phyloP scores from a whole-genome alignment of 2,113 vertebrate genomes.

The Leptodactylus fuscus region DNA sequence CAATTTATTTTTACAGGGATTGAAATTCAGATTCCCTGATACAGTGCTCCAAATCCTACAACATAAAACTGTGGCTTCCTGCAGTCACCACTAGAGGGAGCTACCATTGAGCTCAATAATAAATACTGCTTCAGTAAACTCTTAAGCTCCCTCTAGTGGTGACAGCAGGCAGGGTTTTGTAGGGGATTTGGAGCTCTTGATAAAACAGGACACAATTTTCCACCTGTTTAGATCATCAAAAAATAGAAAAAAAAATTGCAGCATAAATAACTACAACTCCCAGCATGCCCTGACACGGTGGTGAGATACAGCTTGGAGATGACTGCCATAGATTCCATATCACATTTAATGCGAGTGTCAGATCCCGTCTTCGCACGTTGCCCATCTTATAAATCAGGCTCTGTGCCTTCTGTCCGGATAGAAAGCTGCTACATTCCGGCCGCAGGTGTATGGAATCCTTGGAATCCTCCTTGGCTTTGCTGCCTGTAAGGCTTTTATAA shows the following conservation, averaged over 20 bases:
- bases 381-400: not conserved
- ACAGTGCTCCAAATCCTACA: not conserved
- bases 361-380: not conserved
- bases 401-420: not conserved
- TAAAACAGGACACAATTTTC: too few species aligned
- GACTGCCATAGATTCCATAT: not conserved
- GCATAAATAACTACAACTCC: not conserved
- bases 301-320: too few species aligned
- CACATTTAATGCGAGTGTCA: not conserved
- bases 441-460: conserved; percentile 31
- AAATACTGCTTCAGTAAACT: not conserved
- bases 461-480: conserved; percentile 15
- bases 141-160: not conserved
- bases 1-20: too few species aligned
- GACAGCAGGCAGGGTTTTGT: not conserved
- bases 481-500: conserved; percentile 32
- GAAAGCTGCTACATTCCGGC: conserved; percentile 27
- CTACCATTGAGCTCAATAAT: not conserved
- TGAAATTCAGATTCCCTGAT: not conserved
- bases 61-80: not conserved
- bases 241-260: too few species aligned
- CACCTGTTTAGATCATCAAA: too few species aligned
- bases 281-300: not conserved
- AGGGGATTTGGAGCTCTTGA: too few species aligned
- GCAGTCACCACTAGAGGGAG: not conserved